These are phyloP conservation scores for Ctenodactylus gundi DNA, from an alignment of 2,113 vertebrate species.

Conservation along the genomic window DNA sequence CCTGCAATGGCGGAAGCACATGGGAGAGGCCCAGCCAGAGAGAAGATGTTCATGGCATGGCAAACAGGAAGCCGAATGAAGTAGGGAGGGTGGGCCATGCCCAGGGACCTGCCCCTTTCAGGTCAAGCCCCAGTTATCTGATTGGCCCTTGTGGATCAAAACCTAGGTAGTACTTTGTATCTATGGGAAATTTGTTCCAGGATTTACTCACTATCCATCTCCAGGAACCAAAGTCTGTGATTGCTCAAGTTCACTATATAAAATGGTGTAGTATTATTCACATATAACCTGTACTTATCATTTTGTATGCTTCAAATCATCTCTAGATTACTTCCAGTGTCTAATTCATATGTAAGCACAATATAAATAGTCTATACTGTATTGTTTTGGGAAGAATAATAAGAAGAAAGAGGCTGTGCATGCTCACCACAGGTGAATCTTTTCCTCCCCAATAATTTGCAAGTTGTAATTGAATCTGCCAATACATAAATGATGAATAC, in stretches of 20 bases:
- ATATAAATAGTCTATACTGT: neutral
- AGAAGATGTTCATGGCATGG: no score
- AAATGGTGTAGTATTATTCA: neutral
- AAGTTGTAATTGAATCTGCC: neutral
- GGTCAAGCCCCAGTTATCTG: no score
- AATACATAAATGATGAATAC: neutral
- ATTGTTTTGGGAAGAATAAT: neutral
- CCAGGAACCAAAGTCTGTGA: neutral
- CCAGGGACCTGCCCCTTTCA: no score
- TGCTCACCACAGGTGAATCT: neutral
- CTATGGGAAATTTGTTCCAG: neutral
- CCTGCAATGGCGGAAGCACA: no score
- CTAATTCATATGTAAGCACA: neutral
- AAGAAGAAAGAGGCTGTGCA: neutral
- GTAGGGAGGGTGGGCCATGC: no score
- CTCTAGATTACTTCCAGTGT: neutral
- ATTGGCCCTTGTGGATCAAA: no score
- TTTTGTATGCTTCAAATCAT: neutral
- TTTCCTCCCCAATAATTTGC: neutral
- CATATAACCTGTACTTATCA: neutral
- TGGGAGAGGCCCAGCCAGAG: no score
- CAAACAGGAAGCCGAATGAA: no score
- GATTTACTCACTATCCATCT: no score
- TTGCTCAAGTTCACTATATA: neutral
- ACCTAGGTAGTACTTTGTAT: no score